Evolutionary conservation across 2,797 vertebrate genomes (phyloP), one percentile per base, ranked within the genome.

Genomic region (Okamejei kenojei): DNA sequence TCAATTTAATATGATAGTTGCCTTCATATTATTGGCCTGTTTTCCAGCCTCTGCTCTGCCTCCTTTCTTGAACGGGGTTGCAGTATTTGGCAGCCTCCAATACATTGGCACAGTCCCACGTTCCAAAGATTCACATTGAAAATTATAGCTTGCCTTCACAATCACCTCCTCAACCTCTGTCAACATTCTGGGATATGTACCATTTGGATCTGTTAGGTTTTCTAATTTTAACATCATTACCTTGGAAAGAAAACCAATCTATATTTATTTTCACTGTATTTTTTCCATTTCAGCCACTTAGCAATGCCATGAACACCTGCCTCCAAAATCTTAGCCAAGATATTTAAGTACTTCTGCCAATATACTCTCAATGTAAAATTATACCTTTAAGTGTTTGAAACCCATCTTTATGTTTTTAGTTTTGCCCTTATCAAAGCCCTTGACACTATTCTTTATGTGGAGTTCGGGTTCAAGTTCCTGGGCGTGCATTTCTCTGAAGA

Each of bases 351-450:
- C 35, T 32, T 35, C 77, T 35, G n/a, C n/a, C 77, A 78, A 35
- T 15, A n/a, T 32, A 29, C 74, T 78, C n/a, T 35, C 77, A 78
- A 35, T 78, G 77, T 78, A 78, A 78, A 77, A 78, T 78, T 32
- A 78, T 10, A 13, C 11, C n/a, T 78, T 78, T 35, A 78, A 19
- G 19, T 78, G 77, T 11, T 78, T 32, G 45, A 13, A 32, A 78
- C 77, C 77, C 77, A 32, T 78, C n/a, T 78, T 78, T 78, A 76
- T 76, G 76, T 15, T 78, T 78, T 78, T 78, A 78, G 29, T 78
- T 32, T 32, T 32, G 76, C 15, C 1, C 19, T 78, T 78, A 3
- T 78, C n/a, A 78, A 78, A 78, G 77, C n/a, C 77, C n/a, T 78
- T 78, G n/a, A 15, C 77, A 78, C 17, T 32, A 13, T 32, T 32